phyloP scores from a whole-genome alignment of 2,888 invertebrate genomes.

The Hemaris fuciformis region DNA sequence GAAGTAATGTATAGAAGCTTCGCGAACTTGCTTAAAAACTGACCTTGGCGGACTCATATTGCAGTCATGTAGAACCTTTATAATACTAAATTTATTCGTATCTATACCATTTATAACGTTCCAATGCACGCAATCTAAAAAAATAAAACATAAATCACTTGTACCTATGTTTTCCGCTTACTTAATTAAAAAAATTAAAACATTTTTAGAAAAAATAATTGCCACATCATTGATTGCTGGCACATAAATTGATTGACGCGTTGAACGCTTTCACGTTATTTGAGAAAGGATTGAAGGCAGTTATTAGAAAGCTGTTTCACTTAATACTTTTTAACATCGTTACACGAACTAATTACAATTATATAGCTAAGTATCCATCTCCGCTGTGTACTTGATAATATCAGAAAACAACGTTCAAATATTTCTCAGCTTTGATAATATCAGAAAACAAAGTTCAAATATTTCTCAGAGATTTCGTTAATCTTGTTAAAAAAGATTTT shows the following conservation, averaged over 20 bases:
- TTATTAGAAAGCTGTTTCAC: slow-evolving; percentile 7
- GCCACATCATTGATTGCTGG: not conserved
- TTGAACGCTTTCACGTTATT: slow-evolving; percentile 8
- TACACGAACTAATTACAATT: slow-evolving; percentile 5
- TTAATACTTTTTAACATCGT: slow-evolving; percentile 8
- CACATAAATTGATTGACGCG: slow-evolving; percentile 3
- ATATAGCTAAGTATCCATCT: slow-evolving; percentile 6
- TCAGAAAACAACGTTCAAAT: not conserved
- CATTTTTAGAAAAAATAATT: too few relatives aligned
- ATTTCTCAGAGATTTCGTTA: not conserved
- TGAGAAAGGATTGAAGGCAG: slow-evolving; percentile 8
- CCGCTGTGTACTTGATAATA: not conserved
- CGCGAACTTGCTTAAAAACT: not conserved
- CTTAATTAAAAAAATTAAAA: too few relatives aligned
- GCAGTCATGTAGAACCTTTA: not conserved
- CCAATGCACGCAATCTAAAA: too few relatives aligned
- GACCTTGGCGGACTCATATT: not conserved
- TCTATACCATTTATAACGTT: too few relatives aligned
- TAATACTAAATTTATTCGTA: not conserved
- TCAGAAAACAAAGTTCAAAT: not conserved
- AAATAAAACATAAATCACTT: too few relatives aligned
- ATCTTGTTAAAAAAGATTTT: too few relatives aligned
- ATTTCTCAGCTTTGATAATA: not conserved
- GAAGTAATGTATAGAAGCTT: not conserved
- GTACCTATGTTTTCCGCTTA: too few relatives aligned